These are phyloP conservation scores for Cheilosia pagana DNA, from an alignment of 2,888 invertebrate genomes.

Conservation along the genomic window DNA sequence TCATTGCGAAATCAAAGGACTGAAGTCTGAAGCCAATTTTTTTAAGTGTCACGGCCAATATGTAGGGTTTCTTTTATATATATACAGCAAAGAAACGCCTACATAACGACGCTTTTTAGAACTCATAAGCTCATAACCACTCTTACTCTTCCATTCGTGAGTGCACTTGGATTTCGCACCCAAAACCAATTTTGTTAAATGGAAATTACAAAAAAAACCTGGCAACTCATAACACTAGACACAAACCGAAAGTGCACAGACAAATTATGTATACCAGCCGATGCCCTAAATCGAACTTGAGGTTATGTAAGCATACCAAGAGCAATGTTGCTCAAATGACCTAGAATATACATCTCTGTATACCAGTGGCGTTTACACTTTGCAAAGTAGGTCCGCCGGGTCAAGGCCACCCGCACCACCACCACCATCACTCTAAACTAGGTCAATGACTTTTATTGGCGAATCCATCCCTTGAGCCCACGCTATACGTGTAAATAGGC, in stretches of 20 bases:
- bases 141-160: background rate
- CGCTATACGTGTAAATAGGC: background rate
- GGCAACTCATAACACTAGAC: background rate
- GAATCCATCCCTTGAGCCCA: background rate
- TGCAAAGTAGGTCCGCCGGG: constrained; percentile 14
- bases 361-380: background rate
- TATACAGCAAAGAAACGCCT: too few species aligned
- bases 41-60: too few species aligned
- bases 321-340: constrained; percentile 37
- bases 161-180: background rate
- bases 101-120: background rate
- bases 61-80: too few species aligned
- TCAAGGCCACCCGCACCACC: constrained; percentile 27
- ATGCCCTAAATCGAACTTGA: constrained; percentile 34
- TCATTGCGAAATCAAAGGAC: too few species aligned
- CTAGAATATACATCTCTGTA: constrained; percentile 7
- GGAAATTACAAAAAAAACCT: background rate
- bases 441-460: constrained; percentile 53
- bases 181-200: background rate
- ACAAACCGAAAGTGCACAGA: constrained; percentile 14
- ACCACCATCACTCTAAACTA: constrained; percentile 36
- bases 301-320: background rate
- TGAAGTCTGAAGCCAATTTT: too few species aligned
- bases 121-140: background rate
- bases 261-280: background rate